These are phyloP conservation scores for Noctua janthina DNA, from an alignment of 2,888 invertebrate genomes.

Conservation along the genomic window DNA sequence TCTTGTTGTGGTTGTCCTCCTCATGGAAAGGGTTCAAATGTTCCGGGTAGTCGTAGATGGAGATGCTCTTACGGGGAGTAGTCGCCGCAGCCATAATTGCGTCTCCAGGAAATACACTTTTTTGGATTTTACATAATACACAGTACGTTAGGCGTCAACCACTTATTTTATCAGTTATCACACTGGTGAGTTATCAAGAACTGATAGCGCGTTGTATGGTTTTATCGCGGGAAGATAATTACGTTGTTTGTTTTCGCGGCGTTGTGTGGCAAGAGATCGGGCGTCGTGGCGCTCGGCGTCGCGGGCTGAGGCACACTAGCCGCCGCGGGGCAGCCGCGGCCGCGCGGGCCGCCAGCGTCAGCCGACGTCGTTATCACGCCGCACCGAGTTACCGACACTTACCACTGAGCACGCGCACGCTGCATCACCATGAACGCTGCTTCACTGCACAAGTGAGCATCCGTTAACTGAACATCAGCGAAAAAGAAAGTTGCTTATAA, in stretches of 20 bases:
- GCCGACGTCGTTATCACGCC: constrained; percentile 63
- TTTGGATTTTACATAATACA: constrained; percentile 86
- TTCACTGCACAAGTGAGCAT: constrained; percentile 53
- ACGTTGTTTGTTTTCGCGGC: constrained; percentile 84
- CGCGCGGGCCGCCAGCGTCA: constrained; percentile 37
- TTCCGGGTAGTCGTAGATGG: constrained; percentile 93
- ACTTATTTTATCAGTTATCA: constrained; percentile 88
- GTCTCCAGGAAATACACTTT: constrained; percentile 75
- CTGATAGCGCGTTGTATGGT: constrained; percentile 84
- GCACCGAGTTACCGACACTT: constrained; percentile 25
- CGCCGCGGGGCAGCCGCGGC: constrained; percentile 53
- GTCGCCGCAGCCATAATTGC: constrained; percentile 84
- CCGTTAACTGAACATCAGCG: constrained; percentile 50
- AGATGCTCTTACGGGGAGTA: constrained; percentile 87
- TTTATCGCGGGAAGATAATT: constrained; percentile 88
- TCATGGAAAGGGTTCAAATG: constrained; percentile 94
- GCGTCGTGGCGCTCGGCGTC: constrained; percentile 81
- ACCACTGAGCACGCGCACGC: constrained; percentile 20
- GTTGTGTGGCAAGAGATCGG: constrained; percentile 62
- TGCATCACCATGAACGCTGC: constrained; percentile 35
- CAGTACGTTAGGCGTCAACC: constrained; percentile 81
- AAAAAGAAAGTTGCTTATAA: constrained; percentile 62
- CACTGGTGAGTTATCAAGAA: constrained; percentile 84
- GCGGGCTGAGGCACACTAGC: constrained; percentile 80
- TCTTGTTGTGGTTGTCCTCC: constrained; percentile 91